phyloP scores from a whole-genome alignment of 2,888 invertebrate species.

The Saturnia pavonia region DNA sequence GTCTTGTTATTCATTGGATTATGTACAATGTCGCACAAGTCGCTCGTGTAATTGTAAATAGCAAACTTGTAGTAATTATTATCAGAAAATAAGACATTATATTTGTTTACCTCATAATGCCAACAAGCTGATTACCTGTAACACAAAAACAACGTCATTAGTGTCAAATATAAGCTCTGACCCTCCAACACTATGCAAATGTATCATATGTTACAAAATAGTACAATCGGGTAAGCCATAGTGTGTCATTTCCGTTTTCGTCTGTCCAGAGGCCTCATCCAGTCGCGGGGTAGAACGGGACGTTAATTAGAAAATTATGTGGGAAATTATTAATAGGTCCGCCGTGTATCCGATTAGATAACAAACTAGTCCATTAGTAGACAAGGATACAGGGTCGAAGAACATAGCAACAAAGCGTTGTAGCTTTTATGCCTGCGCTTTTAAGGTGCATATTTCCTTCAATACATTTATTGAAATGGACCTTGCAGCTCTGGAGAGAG shows the following conservation, averaged over 20 bases:
- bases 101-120: conserved; percentile 44
- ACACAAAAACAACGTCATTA: conserved; percentile 47
- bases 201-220: conserved; percentile 38
- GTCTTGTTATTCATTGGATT: conserved; percentile 49
- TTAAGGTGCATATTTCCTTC: conserved; percentile 59
- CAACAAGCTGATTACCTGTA: conserved; percentile 64
- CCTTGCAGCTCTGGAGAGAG: conserved; percentile 55
- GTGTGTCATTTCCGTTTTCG: conserved; percentile 65
- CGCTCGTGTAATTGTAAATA: conserved; percentile 18
- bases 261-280: conserved; percentile 54
- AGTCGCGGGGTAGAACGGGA: conserved; percentile 61
- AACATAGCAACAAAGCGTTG: conserved; percentile 38
- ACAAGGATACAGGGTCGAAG: conserved; percentile 57
- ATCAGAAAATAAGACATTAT: conserved; percentile 32
- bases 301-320: conserved; percentile 80
- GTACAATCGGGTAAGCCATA: conserved; percentile 32
- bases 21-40: conserved; percentile 42
- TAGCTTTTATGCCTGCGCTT: conserved; percentile 48
- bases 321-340: conserved; percentile 79
- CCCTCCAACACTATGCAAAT: conserved; percentile 41
- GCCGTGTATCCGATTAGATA: conserved; percentile 78
- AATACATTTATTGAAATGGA: conserved; percentile 51
- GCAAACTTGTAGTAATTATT: conserved; percentile 22
- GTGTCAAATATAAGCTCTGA: conserved; percentile 19
- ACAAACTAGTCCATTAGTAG: conserved; percentile 80